phyloP scores from a whole-genome alignment of 2,797 vertebrate genomes.

The Helicolenus hilgendorfi region DNA sequence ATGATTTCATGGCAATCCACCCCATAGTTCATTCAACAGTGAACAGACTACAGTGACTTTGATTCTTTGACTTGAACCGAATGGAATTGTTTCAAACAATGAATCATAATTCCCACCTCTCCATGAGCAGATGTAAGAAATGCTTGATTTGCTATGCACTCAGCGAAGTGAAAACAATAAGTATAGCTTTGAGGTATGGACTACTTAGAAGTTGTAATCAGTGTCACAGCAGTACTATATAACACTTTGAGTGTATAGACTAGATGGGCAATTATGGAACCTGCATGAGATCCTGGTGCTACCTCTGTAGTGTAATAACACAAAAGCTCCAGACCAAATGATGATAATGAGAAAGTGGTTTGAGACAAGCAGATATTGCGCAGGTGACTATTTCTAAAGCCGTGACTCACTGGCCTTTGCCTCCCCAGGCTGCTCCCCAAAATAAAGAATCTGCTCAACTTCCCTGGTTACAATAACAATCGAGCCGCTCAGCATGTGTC shows the following conservation, averaged over 20 bases:
- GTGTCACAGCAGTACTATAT: not conserved
- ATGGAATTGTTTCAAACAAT: not conserved
- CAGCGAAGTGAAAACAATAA: not conserved
- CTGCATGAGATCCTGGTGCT: not conserved
- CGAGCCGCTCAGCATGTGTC: not conserved
- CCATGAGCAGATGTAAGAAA: not conserved
- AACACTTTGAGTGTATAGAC: not conserved
- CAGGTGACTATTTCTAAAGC: constrained; percentile 11
- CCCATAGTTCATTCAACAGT: not conserved
- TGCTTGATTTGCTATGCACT: not conserved
- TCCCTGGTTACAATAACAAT: not conserved
- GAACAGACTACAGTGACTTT: not conserved
- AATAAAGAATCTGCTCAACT: constrained; percentile 9
- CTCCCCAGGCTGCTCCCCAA: not conserved
- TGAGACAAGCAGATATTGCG: not conserved
- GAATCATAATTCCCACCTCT: not conserved
- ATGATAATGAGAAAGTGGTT: not conserved
- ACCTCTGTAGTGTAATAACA: not conserved
- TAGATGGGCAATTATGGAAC: too few relatives aligned
- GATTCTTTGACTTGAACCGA: not conserved
- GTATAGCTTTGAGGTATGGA: not conserved
- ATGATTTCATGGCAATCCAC: not conserved
- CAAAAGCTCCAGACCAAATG: not conserved
- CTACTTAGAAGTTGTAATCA: not conserved
- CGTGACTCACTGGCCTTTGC: constrained; percentile 19